Base-by-base conservation (phyloP, 1,140 invertebrate genomes). In the Calephelis virginiensis region DNA sequence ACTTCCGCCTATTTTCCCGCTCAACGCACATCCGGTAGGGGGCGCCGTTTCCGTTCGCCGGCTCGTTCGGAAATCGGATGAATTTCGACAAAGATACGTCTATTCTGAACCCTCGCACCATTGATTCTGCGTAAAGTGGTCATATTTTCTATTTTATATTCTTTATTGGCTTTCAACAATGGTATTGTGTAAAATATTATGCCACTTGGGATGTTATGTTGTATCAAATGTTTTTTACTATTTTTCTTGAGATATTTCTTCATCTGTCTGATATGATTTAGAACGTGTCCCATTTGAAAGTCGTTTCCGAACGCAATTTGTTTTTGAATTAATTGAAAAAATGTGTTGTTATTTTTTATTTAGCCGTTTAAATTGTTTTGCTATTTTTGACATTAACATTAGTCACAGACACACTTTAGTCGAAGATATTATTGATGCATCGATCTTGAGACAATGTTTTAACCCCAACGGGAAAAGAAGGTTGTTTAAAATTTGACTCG, bases 1-100 rank as follows among this genome's bases (percentile, higher is more conserved):
- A 86, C 84, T 89, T 90, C 86, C 86, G 86, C 82, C 80, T 83
- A 84, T 89, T 89, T 88, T 89, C 86, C 80, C 85, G 85, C 80
- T 86, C 80, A 77, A 78, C 80, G 83, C 85, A 80, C 81, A 77
- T 89, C 85, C 82, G 82, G 81, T 71, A 69, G 79, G 79, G 50
- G 80, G 81, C 67, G 70, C 69, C 75, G 68, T 71, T 73, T 77
- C 82, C 76, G 73, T 66, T 56, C 76, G 75, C 76, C 76, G 73
- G 77, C 69, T 71, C 76, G 76, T 81, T 77, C 80, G 83, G 82
- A 84, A 85, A 86, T 87, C 81, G 79, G 79, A 80, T 85, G 78
- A 79, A 72, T 73, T 80, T 70, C 74, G 63, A 69, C 66, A 66
- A 68, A 77, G 75, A 82, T 77, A 78, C 75, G 72, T 76, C 71